Base-by-base conservation (phyloP, 2,113 vertebrate species). In the Trematocara marginatum region DNA sequence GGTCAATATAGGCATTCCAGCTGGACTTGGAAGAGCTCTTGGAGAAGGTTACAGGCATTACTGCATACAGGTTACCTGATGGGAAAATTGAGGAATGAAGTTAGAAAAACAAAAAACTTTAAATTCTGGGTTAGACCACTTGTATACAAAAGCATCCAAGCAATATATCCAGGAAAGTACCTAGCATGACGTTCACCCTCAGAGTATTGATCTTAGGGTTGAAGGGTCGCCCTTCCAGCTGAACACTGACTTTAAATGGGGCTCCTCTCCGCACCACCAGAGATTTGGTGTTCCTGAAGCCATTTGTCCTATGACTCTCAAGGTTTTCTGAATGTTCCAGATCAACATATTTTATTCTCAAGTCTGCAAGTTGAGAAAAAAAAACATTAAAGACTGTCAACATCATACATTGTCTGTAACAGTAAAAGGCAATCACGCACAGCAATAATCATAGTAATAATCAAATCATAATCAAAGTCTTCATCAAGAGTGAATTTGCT, bases 261-360 rank as follows among this genome's bases (percentile, higher is more conserved):
- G 90, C 88, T 56, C 96, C 96, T 93, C 96, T 93, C 7, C 96
- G 93, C 78, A 97, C 91, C 79, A 96, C 96, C 90, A 96, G 86
- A 45, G 34, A 18, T 10, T 84, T 82, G 74, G 92, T 82, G 54
- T 56, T 80, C 47, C 49, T 86, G 86, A 97, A 92, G 45, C 86
- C 95, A 10, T 90, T 34, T 0, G 96, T 96, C 35, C 74, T 81
- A 88, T 97, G 96, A 7, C 49, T 79, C 29, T 81, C 7, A 71
- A 91, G 80, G 86, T 96, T 97, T 29, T 93, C 87, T 2, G 29
- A 7, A 4, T 42, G 52, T 47, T 96, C 91, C 92, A 94, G 64
- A 80, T 90, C 84, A 10, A 93, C 88, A 89, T 88, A 1, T 40
- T 87, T 12, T 18, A 96, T 80, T 0, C 10, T 84, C 4, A 95